Evolutionary conservation across 2,888 invertebrate genomes (phyloP).

Genomic region (Criorhina ranunculi): DNA sequence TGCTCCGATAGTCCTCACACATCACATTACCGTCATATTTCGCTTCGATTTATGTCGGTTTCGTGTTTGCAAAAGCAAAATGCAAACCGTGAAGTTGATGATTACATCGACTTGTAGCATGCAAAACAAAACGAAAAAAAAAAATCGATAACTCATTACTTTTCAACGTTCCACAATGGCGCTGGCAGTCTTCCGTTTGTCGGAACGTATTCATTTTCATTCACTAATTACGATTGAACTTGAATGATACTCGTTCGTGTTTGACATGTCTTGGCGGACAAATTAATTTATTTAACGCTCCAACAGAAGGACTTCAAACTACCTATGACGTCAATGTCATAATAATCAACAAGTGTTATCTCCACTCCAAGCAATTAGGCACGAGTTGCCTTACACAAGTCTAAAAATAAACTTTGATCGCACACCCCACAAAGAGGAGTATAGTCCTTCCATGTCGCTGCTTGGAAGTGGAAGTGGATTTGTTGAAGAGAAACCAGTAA

Average conservation of each 20-base stretch:
- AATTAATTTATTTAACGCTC: no score
- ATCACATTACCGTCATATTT: neutral
- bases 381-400: neutral
- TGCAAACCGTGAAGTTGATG: neutral
- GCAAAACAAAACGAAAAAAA: neutral
- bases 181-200: neutral
- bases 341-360: no score
- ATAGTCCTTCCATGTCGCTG: neutral
- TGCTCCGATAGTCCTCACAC: no score
- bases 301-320: no score
- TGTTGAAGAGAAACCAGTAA: neutral
- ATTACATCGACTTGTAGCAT: constrained; percentile 2
- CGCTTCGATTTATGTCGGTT: no score
- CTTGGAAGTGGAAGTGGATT: neutral
- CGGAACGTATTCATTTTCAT: neutral
- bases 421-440: neutral
- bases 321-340: no score
- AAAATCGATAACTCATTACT: constrained; percentile 10
- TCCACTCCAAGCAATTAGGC: no score
- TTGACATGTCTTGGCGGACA: no score
- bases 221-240: constrained; percentile 12
- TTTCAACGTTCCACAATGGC: neutral
- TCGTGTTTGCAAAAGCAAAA: neutral
- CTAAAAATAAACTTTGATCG: neutral
- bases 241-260: neutral